These are phyloP conservation scores for Drosophila hydei DNA, from an alignment of 1,140 invertebrate genomes.

Conservation along the genomic window DNA sequence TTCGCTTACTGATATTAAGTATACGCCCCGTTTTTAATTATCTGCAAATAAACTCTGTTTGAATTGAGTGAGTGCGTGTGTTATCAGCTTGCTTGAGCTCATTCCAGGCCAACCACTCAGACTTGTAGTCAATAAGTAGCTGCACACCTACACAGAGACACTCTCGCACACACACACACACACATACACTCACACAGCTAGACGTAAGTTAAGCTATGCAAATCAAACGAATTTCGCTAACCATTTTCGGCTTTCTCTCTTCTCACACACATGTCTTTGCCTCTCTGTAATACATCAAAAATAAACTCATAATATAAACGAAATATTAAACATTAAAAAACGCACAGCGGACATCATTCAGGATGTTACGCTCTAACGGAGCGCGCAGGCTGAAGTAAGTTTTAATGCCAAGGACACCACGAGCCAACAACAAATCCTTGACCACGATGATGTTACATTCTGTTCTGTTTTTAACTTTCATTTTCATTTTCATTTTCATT, in stretches of 20 bases:
- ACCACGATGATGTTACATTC: constrained; percentile 35
- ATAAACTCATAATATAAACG: constrained; percentile 17
- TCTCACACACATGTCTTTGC: constrained; percentile 37
- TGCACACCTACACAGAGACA: constrained; percentile 15
- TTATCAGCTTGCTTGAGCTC: constrained; percentile 34
- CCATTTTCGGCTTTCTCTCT: constrained; percentile 43
- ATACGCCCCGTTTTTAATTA: not conserved
- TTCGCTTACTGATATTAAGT: not conserved
- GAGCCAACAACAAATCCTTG: constrained; percentile 5
- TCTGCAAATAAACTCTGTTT: not conserved
- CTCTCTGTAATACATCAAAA: no score
- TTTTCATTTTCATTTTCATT: constrained; percentile 36
- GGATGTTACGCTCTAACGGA: constrained; percentile 84
- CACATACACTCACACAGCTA: constrained; percentile 21
- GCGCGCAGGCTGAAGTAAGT: constrained; percentile 83
- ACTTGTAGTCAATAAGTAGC: constrained; percentile 45
- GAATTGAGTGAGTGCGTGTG: not conserved
- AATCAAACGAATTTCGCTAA: constrained; percentile 35
- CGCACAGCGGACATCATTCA: constrained; percentile 83
- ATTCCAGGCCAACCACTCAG: constrained; percentile 43
- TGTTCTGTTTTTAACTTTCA: constrained; percentile 16
- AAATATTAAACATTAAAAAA: constrained; percentile 16
- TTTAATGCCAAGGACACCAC: constrained; percentile 48
- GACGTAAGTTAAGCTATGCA: constrained; percentile 23
- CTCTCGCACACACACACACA: constrained; percentile 21